A percentile compares a stretch with the other conserved stretches of the same genome.
These are phyloP conservation scores for Chorisops tibialis DNA, from an alignment of 2,888 invertebrate species.

Conservation along the genomic window DNA sequence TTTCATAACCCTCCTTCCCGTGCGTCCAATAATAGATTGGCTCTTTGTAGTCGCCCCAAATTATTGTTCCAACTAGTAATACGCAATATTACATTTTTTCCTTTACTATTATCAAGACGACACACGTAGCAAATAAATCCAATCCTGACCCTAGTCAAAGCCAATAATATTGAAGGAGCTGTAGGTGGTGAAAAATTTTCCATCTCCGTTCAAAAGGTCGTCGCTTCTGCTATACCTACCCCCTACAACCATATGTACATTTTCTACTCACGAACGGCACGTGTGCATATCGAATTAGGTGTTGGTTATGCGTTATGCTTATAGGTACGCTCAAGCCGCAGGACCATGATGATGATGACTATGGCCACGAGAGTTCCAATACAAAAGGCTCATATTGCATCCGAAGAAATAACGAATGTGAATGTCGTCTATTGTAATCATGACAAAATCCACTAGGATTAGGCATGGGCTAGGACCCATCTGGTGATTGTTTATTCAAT, in stretches of 20 bases:
- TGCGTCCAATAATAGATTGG: neutral
- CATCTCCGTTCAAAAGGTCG: neutral
- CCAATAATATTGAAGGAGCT: slow-evolving; percentile 3
- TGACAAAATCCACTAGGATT: slow-evolving; percentile 23
- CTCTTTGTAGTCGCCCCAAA: neutral
- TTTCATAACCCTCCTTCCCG: neutral
- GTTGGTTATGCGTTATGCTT: neutral
- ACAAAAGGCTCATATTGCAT: slow-evolving; percentile 16
- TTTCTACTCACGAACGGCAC: neutral
- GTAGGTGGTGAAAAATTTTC: slow-evolving; percentile 13
- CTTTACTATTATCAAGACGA: neutral
- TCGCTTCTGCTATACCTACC: too few relatives aligned
- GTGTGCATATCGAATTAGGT: slow-evolving; percentile 22
- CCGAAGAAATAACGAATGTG: neutral
- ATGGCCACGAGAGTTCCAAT: too few relatives aligned
- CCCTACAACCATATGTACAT: too few relatives aligned
- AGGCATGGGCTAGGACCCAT: slow-evolving; percentile 23
- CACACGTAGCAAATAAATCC: neutral
- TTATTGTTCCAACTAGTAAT: slow-evolving; percentile 11
- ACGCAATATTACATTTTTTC: slow-evolving; percentile 13
- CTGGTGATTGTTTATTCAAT: slow-evolving; percentile 22
- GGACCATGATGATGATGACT: slow-evolving; percentile 4
- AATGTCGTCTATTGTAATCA: slow-evolving; percentile 17
- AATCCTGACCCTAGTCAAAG: neutral
- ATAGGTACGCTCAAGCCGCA: neutral